Evolutionary conservation across 2,113 vertebrate genomes (phyloP).

Genomic region (Thermophis baileyi): DNA sequence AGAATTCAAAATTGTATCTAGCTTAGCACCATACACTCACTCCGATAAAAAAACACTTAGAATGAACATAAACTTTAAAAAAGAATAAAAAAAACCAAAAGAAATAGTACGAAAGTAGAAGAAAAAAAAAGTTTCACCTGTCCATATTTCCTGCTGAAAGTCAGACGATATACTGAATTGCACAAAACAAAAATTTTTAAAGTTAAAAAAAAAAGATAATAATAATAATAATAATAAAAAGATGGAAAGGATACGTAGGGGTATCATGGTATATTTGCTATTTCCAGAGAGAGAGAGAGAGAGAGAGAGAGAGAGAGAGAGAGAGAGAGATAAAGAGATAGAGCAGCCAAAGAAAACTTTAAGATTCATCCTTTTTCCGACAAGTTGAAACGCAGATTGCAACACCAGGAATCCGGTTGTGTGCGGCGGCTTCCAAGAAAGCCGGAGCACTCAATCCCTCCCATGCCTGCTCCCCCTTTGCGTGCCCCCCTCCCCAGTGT

Average conservation of each 20-base stretch:
- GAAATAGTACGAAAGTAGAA: slow-evolving; percentile 68
- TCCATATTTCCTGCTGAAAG: slow-evolving; percentile 78
- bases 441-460: not conserved
- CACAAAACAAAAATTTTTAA: slow-evolving; percentile 59
- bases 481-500: not conserved
- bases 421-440: not conserved
- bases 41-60: slow-evolving; percentile 77
- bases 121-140: slow-evolving; percentile 72
- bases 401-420: not conserved
- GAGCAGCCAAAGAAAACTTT: slow-evolving; percentile 80
- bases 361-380: slow-evolving; percentile 50
- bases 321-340: too few relatives aligned
- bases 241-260: slow-evolving; percentile 73
- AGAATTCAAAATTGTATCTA: slow-evolving; percentile 77
- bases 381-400: slow-evolving; percentile 12
- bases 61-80: slow-evolving; percentile 70
- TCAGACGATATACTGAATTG: slow-evolving; percentile 73
- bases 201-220: slow-evolving; percentile 49
- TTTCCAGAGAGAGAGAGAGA: slow-evolving; percentile 66
- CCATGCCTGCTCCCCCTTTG: not conserved
- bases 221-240: slow-evolving; percentile 36
- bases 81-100: slow-evolving; percentile 35
- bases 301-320: slow-evolving; percentile 53
- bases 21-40: slow-evolving; percentile 84
- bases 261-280: slow-evolving; percentile 73